Evolutionary conservation across 2,888 invertebrate genomes (phyloP).

Genomic region (Holacanthella duospinosa): DNA sequence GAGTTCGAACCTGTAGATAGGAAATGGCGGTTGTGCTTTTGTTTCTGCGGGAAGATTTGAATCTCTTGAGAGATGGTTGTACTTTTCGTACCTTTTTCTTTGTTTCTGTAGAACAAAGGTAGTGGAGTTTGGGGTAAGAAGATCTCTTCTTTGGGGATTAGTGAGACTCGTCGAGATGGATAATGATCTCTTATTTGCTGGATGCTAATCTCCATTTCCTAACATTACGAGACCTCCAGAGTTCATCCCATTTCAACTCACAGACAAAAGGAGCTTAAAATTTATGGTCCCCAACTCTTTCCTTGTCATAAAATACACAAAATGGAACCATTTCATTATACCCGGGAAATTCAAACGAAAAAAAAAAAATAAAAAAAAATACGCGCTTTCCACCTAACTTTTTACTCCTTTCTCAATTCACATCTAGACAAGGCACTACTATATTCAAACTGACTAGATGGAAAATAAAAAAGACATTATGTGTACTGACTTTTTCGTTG

Average conservation of each 20-base stretch:
- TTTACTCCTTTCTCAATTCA: too few species aligned
- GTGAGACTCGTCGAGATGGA: constrained; percentile 19
- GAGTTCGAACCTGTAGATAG: too few species aligned
- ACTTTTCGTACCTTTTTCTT: too few species aligned
- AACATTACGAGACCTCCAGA: constrained; percentile 18
- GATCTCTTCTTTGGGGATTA: too few species aligned
- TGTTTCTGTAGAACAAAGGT: not conserved
- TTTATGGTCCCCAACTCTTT: constrained; percentile 28
- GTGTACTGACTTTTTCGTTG: too few species aligned
- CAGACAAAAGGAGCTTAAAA: constrained; percentile 23
- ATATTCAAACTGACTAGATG: not conserved
- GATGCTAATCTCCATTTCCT: constrained; percentile 20
- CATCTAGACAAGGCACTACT: too few species aligned
- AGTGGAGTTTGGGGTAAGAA: too few species aligned
- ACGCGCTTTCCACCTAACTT: too few species aligned
- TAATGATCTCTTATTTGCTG: constrained; percentile 24
- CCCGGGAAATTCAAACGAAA: not conserved
- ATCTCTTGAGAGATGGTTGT: too few species aligned
- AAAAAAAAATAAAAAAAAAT: not conserved
- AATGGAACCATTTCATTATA: constrained; percentile 21
- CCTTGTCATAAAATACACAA: constrained; percentile 29
- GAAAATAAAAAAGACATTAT: too few species aligned
- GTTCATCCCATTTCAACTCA: constrained; percentile 23
- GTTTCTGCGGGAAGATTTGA: too few species aligned
- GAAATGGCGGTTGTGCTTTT: too few species aligned